Conservation (phyloP, 2,888 invertebrate species). For the Diplolepis rosae region DNA sequence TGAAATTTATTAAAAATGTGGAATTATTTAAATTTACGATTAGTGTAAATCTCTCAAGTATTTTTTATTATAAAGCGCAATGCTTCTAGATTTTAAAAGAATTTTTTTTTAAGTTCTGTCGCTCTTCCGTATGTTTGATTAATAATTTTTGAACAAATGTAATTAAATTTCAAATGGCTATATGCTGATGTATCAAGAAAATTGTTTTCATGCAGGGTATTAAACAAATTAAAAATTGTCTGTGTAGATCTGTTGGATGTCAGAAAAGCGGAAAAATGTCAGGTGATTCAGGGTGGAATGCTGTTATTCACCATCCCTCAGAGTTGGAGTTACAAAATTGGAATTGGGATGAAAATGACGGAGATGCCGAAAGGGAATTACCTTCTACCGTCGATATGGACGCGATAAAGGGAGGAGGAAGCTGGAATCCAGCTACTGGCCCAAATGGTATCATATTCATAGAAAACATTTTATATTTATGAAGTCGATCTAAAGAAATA, state of each 20-base stretch:
- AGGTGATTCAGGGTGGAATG: conserved; percentile 76
- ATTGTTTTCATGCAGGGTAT: too few species aligned
- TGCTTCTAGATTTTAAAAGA: too few species aligned
- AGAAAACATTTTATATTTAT: neutral
- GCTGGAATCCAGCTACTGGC: conserved; percentile 70
- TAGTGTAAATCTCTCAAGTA: too few species aligned
- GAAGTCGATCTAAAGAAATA: too few species aligned
- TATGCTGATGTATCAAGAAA: too few species aligned
- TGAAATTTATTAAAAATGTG: too few species aligned
- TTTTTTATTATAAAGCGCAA: too few species aligned
- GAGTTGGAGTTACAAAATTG: conserved; percentile 73
- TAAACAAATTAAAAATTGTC: neutral
- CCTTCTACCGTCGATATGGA: conserved; percentile 82
- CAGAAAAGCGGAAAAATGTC: conserved; percentile 69
- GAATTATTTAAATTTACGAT: too few species aligned
- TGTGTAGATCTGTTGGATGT: conserved; percentile 58
- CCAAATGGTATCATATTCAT: conserved; percentile 60
- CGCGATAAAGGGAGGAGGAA: conserved; percentile 77
- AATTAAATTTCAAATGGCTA: too few species aligned
- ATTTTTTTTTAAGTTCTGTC: too few species aligned
- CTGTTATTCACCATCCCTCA: conserved; percentile 77
- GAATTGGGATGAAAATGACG: conserved; percentile 75
- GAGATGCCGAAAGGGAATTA: conserved; percentile 78
- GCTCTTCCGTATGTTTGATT: too few species aligned
- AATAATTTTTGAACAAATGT: too few species aligned